Evolutionary conservation across 2,113 vertebrate species (phyloP), one percentile per base, ranked within the genome.

Genomic region (Colius striatus): DNA sequence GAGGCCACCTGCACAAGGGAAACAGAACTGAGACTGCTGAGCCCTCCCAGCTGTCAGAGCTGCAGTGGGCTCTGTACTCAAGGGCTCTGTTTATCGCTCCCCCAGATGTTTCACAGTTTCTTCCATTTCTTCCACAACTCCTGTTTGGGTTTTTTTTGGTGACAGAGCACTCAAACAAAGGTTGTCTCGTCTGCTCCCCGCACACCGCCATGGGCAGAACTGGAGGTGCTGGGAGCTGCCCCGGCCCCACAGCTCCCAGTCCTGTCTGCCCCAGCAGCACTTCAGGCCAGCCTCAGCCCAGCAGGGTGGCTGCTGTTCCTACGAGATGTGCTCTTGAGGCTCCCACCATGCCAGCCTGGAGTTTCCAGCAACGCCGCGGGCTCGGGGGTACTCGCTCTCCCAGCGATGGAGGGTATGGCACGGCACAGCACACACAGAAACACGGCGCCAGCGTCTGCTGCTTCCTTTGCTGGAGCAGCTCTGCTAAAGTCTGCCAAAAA

Each of bases 31-130:
- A 73, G 61, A 45, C 13, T 5, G 2, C 50, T 1, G 9, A 41
- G 55, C 70, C 26, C 80, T 38, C 47, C 34, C 73, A 20, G 76
- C 18, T 10, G 14, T 3, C 48, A 7, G 41, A 21, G 55, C 74
- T 3, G 7, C 19, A 38, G 34, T 17, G 14, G 10, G 45, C 61
- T 38, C 63, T 25, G 26, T 0, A 0, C 41, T 13, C 30, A 1
- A 2, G 2, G 27, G 32, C 61, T 38, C 68, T 22, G 45, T 32
- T 30, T 19, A 8, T 51, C 30, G 27, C 50, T n/a, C 41, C 25
- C 36, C 36, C 7, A 0, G 1, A 11, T 5, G 25, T 30, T 32
- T 29, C 18, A 30, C 41, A 43, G 1, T 19, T 58, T 65, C n/a
- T 61, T 16, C 60, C 55, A 32, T 11, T 36, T 19, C 32, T 54